These are phyloP conservation scores for Rhagonycha lutea DNA, from an alignment of 2,888 invertebrate species.

Conservation along the genomic window DNA sequence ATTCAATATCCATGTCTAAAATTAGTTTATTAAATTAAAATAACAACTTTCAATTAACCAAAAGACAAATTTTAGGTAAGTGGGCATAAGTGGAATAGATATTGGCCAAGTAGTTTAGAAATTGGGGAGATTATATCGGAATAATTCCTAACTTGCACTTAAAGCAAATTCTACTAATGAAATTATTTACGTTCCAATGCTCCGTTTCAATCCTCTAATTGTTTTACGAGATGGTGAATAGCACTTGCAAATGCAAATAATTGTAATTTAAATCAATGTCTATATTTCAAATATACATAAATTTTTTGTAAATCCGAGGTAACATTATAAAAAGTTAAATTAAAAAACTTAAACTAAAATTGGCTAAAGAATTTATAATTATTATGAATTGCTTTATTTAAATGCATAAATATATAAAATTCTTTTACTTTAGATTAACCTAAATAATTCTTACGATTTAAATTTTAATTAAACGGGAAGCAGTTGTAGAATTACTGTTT, in stretches of 20 bases:
- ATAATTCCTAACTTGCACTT: slow-evolving; percentile 28
- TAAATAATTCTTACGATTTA: background rate
- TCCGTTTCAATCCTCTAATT: slow-evolving; percentile 23
- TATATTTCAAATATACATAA: background rate
- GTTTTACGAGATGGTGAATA: slow-evolving; percentile 22
- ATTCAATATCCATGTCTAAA: background rate
- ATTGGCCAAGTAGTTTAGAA: slow-evolving; percentile 20
- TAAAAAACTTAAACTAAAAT: background rate
- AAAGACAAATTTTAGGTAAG: background rate
- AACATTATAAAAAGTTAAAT: background rate
- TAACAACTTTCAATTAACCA: background rate
- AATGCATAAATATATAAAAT: background rate
- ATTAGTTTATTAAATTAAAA: background rate
- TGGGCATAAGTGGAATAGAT: background rate
- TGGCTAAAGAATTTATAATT: background rate
- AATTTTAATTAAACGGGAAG: background rate
- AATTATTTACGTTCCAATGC: slow-evolving; percentile 27
- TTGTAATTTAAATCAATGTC: slow-evolving; percentile 20
- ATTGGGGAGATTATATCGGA: slow-evolving; percentile 14
- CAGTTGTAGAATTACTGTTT: background rate
- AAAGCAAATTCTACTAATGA: slow-evolving; percentile 25
- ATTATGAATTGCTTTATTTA: background rate
- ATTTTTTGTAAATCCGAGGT: background rate
- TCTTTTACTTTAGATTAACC: background rate
- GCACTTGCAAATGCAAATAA: slow-evolving; percentile 26